Conservation (phyloP, 2,113 vertebrate species). For the Brevimyrus niger region DNA sequence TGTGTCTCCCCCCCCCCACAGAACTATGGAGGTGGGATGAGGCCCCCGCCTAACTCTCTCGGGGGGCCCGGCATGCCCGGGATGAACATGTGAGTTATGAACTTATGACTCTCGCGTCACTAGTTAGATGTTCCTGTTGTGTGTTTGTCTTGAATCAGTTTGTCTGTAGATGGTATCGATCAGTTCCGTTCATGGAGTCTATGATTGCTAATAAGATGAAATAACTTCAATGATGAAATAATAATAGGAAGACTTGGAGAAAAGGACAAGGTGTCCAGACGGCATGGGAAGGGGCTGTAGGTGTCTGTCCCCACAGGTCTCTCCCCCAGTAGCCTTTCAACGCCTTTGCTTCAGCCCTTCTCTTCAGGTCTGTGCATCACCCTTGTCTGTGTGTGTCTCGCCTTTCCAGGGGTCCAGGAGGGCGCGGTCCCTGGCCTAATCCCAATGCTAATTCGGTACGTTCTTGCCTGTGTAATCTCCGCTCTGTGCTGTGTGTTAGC, state of each 20-base stretch:
- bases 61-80: conserved; percentile 71
- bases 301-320: background rate
- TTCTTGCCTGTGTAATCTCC: background rate
- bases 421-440: conserved; percentile 77
- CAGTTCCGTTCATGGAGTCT: background rate
- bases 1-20: conserved; percentile 42
- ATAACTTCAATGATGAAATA: background rate
- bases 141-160: background rate
- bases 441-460: conserved; percentile 79
- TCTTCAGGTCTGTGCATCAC: background rate
- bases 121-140: background rate
- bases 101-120: background rate
- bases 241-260: background rate
- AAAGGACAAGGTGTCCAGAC: background rate
- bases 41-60: conserved; percentile 75
- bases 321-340: background rate
- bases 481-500: background rate
- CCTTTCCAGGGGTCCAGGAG: conserved; percentile 62
- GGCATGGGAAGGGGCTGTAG: background rate
- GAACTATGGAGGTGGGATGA: conserved; percentile 81
- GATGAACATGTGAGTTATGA: conserved; percentile 75
- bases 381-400: background rate
- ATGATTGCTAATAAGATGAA: background rate
- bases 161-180: background rate
- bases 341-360: background rate